A percentile compares a stretch with the other conserved stretches of the same genome.
Conservation (phyloP, 2,797 vertebrate genomes). For the Octomys mimax region DNA sequence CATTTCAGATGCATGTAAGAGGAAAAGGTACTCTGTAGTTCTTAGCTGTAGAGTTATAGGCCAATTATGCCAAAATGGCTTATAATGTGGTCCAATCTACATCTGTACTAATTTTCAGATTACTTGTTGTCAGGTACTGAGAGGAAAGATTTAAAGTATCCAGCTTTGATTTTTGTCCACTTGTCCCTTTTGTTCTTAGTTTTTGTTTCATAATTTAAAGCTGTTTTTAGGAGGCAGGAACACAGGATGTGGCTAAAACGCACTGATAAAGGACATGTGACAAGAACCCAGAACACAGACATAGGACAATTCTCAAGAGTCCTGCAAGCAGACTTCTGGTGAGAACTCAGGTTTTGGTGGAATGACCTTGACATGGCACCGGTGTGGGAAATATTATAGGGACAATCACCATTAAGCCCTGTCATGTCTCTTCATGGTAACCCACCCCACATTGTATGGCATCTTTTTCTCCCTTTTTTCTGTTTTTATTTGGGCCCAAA, state of each 20-base stretch:
- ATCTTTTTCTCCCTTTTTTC: neutral
- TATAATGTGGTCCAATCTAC: neutral
- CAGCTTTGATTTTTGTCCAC: neutral
- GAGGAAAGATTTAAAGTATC: neutral
- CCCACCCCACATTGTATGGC: neutral
- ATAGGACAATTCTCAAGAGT: neutral
- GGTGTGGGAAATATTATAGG: neutral
- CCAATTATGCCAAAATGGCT: neutral
- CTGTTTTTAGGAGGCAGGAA: neutral
- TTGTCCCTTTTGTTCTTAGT: neutral
- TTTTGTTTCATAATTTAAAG: slow-evolving; percentile 25
- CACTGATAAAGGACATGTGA: neutral
- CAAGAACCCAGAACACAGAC: neutral
- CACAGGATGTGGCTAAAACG: neutral
- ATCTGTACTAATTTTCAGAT: neutral
- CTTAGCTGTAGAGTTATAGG: neutral
- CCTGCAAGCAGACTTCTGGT: neutral
- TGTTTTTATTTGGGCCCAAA: neutral
- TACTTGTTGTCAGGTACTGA: neutral
- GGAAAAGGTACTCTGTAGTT: neutral
- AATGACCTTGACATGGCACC: neutral
- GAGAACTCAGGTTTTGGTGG: neutral
- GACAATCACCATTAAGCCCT: neutral
- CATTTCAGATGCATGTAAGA: neutral
- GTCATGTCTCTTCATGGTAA: neutral